phyloP scores from a whole-genome alignment of 2,888 invertebrate species.

The Drosophila rellima region DNA sequence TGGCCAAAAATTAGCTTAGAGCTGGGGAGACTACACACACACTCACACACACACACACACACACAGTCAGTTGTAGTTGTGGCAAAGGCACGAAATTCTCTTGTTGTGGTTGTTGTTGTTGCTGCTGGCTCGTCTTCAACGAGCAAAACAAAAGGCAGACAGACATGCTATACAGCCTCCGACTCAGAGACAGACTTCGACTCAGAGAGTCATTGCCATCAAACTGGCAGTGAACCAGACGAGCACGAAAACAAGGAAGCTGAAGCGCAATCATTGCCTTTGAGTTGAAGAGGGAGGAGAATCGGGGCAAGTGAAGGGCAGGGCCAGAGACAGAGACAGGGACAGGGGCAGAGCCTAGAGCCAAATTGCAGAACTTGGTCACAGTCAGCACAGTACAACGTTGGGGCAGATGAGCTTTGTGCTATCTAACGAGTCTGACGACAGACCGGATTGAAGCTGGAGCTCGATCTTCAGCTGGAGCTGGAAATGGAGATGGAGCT shows the following conservation, averaged over 20 bases:
- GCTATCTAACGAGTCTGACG: slow-evolving; percentile 76
- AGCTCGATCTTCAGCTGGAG: background rate
- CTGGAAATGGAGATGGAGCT: background rate
- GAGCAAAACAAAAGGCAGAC: slow-evolving; percentile 43
- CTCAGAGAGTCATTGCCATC: slow-evolving; percentile 68
- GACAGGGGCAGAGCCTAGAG: slow-evolving; percentile 43
- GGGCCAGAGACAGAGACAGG: background rate
- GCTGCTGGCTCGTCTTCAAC: slow-evolving; percentile 33
- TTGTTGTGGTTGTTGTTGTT: slow-evolving; percentile 5
- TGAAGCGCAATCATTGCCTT: slow-evolving; percentile 61
- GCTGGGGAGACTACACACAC: slow-evolving; percentile 9
- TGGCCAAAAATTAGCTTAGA: slow-evolving; percentile 2
- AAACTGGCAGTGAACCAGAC: slow-evolving; percentile 73
- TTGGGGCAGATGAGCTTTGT: slow-evolving; percentile 44
- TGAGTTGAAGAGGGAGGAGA: slow-evolving; percentile 14
- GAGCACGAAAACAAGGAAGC: slow-evolving; percentile 79
- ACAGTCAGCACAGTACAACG: slow-evolving; percentile 35
- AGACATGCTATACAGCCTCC: slow-evolving; percentile 40
- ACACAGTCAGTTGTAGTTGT: slow-evolving; percentile 30
- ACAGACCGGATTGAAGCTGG: slow-evolving; percentile 62
- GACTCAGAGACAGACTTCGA: slow-evolving; percentile 50
- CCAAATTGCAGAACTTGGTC: slow-evolving; percentile 77
- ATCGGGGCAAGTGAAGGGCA: background rate
- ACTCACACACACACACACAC: slow-evolving; percentile 28
- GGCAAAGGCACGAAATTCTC: slow-evolving; percentile 41